Conservation (phyloP, 2,113 vertebrate genomes). For the Ctenomys sociabilis region DNA sequence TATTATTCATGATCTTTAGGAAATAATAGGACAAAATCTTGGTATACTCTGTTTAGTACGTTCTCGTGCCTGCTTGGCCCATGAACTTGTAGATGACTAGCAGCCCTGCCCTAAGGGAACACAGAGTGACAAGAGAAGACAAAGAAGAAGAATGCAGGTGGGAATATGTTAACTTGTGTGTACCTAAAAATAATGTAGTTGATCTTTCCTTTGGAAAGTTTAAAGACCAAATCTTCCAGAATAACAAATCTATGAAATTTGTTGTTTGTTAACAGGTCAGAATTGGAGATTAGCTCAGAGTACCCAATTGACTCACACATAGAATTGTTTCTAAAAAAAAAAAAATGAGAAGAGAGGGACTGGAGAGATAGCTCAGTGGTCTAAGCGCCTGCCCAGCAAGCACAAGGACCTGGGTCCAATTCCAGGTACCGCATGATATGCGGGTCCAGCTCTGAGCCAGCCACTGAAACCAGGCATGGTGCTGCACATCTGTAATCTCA, state of each 20-base stretch:
- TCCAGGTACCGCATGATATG: too few species aligned
- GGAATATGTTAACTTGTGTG: too few species aligned
- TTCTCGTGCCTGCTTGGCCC: not conserved
- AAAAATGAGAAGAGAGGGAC: not conserved
- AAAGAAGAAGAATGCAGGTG: too few species aligned
- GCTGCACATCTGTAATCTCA: too few species aligned
- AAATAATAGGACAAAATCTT: not conserved
- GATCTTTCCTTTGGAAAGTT: not conserved
- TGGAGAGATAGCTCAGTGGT: too few species aligned
- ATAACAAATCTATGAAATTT: slow-evolving; percentile 43
- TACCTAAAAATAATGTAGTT: too few species aligned
- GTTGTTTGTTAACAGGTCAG: slow-evolving; percentile 43
- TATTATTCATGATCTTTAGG: not conserved
- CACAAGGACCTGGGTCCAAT: too few species aligned
- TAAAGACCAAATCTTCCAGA: not conserved
- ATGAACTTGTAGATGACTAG: not conserved
- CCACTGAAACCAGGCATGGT: too few species aligned
- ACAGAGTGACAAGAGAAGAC: not conserved
- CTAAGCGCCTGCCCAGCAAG: too few species aligned
- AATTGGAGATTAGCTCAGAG: slow-evolving; percentile 48
- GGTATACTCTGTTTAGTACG: not conserved
- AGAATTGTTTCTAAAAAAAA: not conserved
- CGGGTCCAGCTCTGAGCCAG: too few species aligned
- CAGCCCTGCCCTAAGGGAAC: not conserved
- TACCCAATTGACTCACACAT: not conserved